These are phyloP conservation scores for Phoebastria nigripes DNA, from an alignment of 2,797 vertebrate species.

Conservation along the genomic window DNA sequence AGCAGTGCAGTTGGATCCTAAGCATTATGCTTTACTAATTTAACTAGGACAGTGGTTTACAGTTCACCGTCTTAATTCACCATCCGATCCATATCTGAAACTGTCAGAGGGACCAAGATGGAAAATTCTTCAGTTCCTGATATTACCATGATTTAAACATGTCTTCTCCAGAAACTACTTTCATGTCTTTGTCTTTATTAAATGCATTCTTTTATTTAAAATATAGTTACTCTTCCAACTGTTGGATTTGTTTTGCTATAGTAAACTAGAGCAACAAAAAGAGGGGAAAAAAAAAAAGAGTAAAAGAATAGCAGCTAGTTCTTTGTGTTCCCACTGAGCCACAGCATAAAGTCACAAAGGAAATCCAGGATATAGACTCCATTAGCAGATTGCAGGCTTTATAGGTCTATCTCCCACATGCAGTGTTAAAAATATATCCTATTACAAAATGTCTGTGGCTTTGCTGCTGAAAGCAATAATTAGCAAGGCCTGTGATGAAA, in stretches of 20 bases:
- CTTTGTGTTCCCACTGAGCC: background rate
- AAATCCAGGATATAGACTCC: background rate
- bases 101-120: background rate
- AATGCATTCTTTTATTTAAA: background rate
- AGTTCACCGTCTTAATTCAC: background rate
- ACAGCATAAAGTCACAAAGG: background rate
- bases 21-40: background rate
- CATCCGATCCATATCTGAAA: background rate
- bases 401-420: background rate
- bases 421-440: background rate
- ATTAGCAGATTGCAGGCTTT: background rate
- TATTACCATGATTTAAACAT: background rate
- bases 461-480: background rate
- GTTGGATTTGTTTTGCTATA: background rate
- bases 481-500: background rate
- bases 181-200: background rate
- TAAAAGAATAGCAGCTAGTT: background rate
- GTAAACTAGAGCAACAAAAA: background rate
- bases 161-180: background rate
- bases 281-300: rapidly evolving
- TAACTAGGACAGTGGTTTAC: background rate
- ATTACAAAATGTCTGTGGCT: background rate
- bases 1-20: background rate
- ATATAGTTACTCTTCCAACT: background rate
- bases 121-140: background rate